Evolutionary conservation across 2,113 vertebrate genomes (phyloP).

Genomic region (Sterna hirundo): DNA sequence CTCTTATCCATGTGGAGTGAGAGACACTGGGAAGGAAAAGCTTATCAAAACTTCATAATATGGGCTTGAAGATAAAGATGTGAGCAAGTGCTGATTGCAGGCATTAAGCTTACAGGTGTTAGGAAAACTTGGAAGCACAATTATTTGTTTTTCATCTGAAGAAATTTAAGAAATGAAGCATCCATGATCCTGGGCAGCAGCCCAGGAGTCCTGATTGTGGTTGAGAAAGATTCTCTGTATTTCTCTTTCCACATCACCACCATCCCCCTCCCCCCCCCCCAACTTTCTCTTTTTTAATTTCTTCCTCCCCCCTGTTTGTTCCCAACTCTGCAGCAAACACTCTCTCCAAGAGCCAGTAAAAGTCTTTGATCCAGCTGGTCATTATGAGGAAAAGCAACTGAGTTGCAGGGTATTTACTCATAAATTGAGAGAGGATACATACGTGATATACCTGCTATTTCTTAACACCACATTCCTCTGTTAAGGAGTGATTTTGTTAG

Average conservation of each 20-base stretch:
- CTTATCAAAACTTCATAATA: conserved; percentile 41
- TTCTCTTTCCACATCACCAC: not conserved
- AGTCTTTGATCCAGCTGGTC: not conserved
- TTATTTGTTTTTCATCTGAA: conserved; percentile 1
- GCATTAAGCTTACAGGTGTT: not conserved
- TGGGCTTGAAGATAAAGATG: conserved; percentile 13
- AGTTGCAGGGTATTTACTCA: not conserved
- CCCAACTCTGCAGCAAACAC: not conserved
- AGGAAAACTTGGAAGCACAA: not conserved
- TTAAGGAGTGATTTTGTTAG: not conserved
- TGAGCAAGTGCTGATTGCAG: conserved; percentile 20
- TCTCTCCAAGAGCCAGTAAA: not conserved
- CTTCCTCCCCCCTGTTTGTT: not conserved
- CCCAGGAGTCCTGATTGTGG: not conserved
- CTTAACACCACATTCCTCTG: not conserved
- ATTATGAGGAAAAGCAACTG: not conserved
- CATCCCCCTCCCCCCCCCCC: not conserved
- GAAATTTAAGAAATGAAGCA: conserved; percentile 10
- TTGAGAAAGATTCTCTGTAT: not conserved
- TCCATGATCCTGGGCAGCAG: not conserved
- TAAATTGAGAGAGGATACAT: not conserved
- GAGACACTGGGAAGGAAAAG: not conserved
- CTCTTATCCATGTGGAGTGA: not conserved
- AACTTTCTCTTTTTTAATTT: not conserved
- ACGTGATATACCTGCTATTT: not conserved